Conservation (phyloP, 2,888 invertebrate genomes). For the Blastobasis adustella region DNA sequence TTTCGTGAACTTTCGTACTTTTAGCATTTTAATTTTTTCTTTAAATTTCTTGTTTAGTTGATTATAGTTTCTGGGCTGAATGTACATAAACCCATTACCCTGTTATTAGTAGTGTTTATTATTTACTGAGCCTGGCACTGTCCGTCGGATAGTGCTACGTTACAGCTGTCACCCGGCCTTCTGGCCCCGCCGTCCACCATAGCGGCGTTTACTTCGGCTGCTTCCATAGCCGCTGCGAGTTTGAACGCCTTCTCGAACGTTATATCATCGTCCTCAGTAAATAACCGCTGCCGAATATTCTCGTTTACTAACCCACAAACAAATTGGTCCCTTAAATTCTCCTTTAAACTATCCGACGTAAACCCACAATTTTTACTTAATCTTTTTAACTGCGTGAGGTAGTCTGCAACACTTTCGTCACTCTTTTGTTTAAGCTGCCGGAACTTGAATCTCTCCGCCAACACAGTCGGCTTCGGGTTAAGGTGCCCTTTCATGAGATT, state of each 20-base stretch:
- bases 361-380: not conserved
- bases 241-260: not conserved
- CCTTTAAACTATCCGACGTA: not conserved
- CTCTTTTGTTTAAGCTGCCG: not conserved
- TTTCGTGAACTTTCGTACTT: too few relatives aligned
- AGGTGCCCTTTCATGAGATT: slow-evolving; percentile 4
- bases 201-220: not conserved
- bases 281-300: not conserved
- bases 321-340: not conserved
- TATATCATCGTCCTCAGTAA: not conserved
- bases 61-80: too few relatives aligned
- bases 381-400: not conserved
- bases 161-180: not conserved
- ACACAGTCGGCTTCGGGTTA: not conserved
- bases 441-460: not conserved
- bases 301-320: not conserved
- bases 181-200: not conserved
- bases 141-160: too few relatives aligned
- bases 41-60: too few relatives aligned
- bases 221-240: not conserved
- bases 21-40: too few relatives aligned
- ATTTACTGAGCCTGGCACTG: too few relatives aligned
- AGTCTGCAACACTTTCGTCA: not conserved
- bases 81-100: too few relatives aligned
- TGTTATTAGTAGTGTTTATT: too few relatives aligned